Conservation (phyloP, 2,797 vertebrate species). For the Myiotriccus ornatus region DNA sequence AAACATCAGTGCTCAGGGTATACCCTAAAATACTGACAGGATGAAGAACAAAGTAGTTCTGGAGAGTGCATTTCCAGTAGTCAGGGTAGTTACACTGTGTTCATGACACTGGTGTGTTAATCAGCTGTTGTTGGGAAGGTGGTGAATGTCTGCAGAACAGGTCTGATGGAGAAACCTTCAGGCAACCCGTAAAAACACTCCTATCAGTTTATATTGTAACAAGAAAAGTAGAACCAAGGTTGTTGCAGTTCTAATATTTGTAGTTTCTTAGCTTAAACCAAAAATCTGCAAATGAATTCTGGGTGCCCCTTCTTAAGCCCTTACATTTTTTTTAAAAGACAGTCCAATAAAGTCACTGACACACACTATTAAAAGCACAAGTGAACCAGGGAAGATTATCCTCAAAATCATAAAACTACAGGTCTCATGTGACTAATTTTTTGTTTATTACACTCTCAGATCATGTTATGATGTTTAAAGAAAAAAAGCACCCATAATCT, state of each 20-base stretch:
- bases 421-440: background rate
- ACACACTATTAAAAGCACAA: background rate
- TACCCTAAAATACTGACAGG: background rate
- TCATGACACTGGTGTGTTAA: background rate
- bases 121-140: background rate
- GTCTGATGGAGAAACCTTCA: background rate
- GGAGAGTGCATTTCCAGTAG: background rate
- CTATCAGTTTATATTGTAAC: background rate
- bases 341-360: background rate
- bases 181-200: background rate
- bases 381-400: background rate
- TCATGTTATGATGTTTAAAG: background rate
- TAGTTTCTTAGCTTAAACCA: background rate
- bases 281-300: background rate
- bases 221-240: background rate
- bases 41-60: background rate
- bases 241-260: background rate
- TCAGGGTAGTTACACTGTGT: rapidly evolving
- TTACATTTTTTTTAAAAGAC: background rate
- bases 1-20: rapidly evolving
- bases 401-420: background rate
- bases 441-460: background rate
- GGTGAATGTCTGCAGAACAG: background rate
- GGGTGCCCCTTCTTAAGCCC: background rate
- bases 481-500: background rate